Evolutionary conservation across 2,797 vertebrate species (phyloP), one percentile per base, ranked within the genome.

Genomic region (Mastacembelus armatus): DNA sequence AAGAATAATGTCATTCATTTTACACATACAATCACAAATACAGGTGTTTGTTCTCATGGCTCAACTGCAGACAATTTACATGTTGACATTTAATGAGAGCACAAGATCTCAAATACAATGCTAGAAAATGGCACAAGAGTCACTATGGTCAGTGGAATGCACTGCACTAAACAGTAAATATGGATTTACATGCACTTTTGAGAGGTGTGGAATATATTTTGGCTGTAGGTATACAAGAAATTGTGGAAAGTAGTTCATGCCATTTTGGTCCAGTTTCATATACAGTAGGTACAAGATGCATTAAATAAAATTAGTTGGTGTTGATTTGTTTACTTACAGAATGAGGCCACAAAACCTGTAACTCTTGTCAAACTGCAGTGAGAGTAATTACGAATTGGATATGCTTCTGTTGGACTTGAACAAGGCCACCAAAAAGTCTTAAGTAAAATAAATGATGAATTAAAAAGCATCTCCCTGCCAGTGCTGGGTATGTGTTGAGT

Each of bases 371-470:
- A 73, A 67, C 22, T 50, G 43, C 58, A 79, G 35, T 80, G n/a
- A n/a, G n/a, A n/a, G n/a, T 85, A 78, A 84, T 89, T 82, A 79
- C 40, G 10, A 79, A 78, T 84, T 81, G 65, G 62, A 77, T 66
- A 62, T 77, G 67, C 73, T 83, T 87, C 77, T 84, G 60, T 83
- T 50, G 32, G 67, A 40, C 66, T 71, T 71, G 40, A 81, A 84
- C 58, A 85, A 83, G 73, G 61, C 76, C 77, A 85, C 51, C 44
- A 33, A 75, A 80, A 83, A 71, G 11, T 35, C 54, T 81, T 69
- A 42, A 77, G 60, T 81, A 78, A 79, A 83, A 83, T 56, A 89
- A 84, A 87, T 70, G 5, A 79, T 80, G 73, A 86, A 83, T 81
- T 86, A 76, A 52, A 36, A 82, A 74, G 76, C 73, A 63, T 79